phyloP scores from a whole-genome alignment of 2,113 vertebrate genomes.

The Actinemys pallida region DNA sequence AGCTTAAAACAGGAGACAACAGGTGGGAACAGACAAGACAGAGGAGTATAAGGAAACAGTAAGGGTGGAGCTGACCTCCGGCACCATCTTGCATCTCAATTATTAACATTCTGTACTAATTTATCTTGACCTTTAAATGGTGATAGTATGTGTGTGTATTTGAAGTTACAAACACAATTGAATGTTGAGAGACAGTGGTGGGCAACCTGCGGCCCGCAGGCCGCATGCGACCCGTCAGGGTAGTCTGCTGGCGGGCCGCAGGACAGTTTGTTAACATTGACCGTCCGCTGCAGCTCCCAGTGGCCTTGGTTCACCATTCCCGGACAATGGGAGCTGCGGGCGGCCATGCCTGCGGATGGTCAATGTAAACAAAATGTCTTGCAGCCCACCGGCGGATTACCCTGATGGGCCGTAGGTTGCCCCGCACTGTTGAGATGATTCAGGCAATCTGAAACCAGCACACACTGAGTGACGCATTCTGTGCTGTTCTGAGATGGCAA shows the following conservation, averaged over 20 bases:
- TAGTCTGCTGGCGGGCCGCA: too few species aligned
- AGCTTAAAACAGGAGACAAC: neutral
- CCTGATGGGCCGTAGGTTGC: too few species aligned
- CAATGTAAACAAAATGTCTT: too few species aligned
- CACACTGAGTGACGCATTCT: accelerated
- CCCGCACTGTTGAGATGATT: neutral
- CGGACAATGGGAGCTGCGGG: too few species aligned
- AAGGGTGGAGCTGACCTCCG: neutral
- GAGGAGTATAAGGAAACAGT: neutral
- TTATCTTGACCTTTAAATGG: neutral
- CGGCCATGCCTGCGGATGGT: too few species aligned
- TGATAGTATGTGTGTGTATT: neutral
- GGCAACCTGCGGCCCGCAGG: too few species aligned
- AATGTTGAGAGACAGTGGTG: neutral
- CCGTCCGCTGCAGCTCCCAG: too few species aligned
- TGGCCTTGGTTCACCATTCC: too few species aligned
- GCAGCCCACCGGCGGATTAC: too few species aligned
- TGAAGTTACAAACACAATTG: neutral
- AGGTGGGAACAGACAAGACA: neutral
- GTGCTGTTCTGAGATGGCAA: neutral
- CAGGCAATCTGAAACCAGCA: neutral
- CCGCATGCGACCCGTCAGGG: too few species aligned
- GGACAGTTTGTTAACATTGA: too few species aligned
- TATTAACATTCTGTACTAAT: neutral
- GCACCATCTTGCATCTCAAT: neutral